Percentiles rank a stretch among this genome's conserved stretches.
phyloP scores from a whole-genome alignment of 2,888 invertebrate species.

The Trilocha varians region DNA sequence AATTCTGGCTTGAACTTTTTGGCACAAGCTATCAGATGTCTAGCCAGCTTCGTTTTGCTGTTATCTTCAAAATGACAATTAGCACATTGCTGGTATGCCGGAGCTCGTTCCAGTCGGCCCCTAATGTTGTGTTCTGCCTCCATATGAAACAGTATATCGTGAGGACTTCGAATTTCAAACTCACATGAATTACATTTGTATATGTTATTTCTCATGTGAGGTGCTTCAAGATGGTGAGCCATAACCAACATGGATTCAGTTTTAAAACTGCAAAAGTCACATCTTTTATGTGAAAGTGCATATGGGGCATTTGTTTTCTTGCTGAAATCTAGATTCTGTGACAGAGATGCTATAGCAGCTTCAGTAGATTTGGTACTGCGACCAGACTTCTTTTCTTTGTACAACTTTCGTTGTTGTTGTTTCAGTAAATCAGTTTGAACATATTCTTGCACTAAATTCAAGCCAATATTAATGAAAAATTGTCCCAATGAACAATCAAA shows the following conservation, averaged over 20 bases:
- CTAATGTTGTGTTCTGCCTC: constrained; percentile 92
- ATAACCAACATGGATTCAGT: constrained; percentile 90
- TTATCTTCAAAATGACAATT: constrained; percentile 97
- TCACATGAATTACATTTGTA: constrained; percentile 92
- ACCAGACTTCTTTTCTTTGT: constrained; percentile 77
- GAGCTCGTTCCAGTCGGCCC: constrained; percentile 90
- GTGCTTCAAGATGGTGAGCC: constrained; percentile 92
- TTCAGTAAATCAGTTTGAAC: constrained; percentile 93
- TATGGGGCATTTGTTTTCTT: constrained; percentile 91
- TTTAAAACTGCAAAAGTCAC: constrained; percentile 93
- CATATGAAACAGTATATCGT: constrained; percentile 94
- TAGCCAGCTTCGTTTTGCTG: constrained; percentile 90
- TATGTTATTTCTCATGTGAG: constrained; percentile 90
- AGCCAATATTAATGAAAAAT: constrained; percentile 93
- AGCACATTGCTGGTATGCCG: constrained; percentile 93
- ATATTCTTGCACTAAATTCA: constrained; percentile 93
- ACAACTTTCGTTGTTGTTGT: constrained; percentile 89
- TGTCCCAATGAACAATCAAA: constrained; percentile 92
- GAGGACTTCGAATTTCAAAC: constrained; percentile 88
- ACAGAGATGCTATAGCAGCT: constrained; percentile 87
- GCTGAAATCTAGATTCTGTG: constrained; percentile 89
- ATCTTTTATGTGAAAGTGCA: constrained; percentile 84
- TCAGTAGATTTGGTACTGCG: constrained; percentile 82
- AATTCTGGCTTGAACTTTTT: constrained; percentile 93
- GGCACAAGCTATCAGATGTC: constrained; percentile 91